Conservation (phyloP, 1,140 invertebrate genomes). For the Papilio machaon region DNA sequence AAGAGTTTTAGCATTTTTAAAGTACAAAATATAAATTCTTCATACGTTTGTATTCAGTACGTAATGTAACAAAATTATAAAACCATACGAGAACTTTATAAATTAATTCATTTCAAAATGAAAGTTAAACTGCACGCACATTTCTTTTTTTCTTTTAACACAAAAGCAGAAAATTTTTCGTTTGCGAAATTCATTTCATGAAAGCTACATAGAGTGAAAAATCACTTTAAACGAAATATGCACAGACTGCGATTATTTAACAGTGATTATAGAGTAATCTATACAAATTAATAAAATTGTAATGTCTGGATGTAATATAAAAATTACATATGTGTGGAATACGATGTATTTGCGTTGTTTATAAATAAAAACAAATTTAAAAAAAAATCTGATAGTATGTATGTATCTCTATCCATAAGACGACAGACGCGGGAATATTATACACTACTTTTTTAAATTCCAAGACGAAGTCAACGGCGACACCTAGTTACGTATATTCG, state of each 20-base stretch:
- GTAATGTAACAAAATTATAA: conserved; percentile 3
- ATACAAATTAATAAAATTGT: not conserved
- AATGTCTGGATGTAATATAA: too few species aligned
- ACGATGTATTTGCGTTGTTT: too few species aligned
- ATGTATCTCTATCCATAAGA: too few species aligned
- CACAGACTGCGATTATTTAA: not conserved
- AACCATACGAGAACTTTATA: not conserved
- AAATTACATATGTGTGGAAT: too few species aligned
- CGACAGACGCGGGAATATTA: too few species aligned
- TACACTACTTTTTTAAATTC: too few species aligned
- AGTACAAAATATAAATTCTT: too few species aligned
- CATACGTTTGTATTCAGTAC: not conserved
- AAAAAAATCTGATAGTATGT: too few species aligned
- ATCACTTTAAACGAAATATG: not conserved
- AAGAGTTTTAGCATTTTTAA: too few species aligned
- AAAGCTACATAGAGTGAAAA: not conserved
- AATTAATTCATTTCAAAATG: conserved; percentile 2
- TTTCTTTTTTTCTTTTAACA: conserved; percentile 1
- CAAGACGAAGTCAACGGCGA: too few species aligned
- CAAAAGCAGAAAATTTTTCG: not conserved
- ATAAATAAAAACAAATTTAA: too few species aligned
- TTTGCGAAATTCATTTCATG: conserved; percentile 22
- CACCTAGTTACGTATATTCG: too few species aligned
- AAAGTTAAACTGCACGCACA: conserved; percentile 10
- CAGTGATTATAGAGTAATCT: not conserved